Conservation (phyloP, 2,113 vertebrate species). For the Anarhynchus alexandrinus region DNA sequence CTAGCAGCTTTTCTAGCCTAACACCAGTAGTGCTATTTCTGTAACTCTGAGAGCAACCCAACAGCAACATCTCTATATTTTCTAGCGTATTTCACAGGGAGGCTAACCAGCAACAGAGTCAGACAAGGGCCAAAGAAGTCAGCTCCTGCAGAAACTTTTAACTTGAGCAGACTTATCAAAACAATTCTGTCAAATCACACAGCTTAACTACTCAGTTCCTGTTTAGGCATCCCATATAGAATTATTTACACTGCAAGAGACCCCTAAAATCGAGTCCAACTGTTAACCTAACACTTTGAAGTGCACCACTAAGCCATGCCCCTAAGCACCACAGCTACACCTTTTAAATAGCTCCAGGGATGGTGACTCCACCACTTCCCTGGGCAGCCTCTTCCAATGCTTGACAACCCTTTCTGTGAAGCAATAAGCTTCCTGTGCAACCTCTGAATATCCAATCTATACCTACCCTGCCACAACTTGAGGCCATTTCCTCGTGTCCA, state of each 20-base stretch:
- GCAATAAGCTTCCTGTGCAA: too few species aligned
- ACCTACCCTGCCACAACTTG: neutral
- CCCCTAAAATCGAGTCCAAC: neutral
- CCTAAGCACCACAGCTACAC: neutral
- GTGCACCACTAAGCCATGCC: neutral
- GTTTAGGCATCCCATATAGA: neutral
- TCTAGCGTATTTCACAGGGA: neutral
- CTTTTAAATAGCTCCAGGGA: neutral
- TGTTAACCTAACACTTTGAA: neutral
- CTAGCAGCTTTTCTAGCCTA: neutral
- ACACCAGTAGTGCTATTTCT: neutral
- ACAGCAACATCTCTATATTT: neutral
- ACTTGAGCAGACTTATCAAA: neutral
- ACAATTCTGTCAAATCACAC: neutral
- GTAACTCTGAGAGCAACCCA: neutral
- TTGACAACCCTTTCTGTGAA: neutral
- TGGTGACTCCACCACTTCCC: neutral
- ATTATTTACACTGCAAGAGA: neutral
- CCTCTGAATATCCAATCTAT: neutral
- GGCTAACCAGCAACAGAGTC: neutral
- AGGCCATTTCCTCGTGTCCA: neutral
- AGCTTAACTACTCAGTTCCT: neutral
- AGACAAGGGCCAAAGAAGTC: neutral
- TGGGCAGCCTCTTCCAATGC: neutral
- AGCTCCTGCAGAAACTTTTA: too few species aligned